Evolutionary conservation across 2,888 invertebrate species (phyloP), one percentile per base, ranked within the genome.

Genomic region (Drosophila formosana): DNA sequence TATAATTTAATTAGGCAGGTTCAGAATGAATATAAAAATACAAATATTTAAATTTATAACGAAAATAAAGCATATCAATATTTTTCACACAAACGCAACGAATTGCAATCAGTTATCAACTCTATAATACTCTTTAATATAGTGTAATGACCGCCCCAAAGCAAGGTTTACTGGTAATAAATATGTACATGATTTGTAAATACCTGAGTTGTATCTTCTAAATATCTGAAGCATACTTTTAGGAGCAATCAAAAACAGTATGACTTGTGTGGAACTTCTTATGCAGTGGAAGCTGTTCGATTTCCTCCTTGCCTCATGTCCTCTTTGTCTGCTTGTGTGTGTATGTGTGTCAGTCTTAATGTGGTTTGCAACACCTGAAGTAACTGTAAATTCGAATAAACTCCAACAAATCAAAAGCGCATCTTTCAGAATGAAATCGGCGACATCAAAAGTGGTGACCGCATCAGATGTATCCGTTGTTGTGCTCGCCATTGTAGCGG

Each of bases 351-450:
- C 18, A 3, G 39, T 41, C 13, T 18, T 3, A 18, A 7, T 41
- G 13, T 41, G 39, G 13, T 13, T 41, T 41, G 18, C 13, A 41
- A 41, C 18, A 41, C 7, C 6, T 13, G 13, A 9, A 63, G 39
- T 7, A 32, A 18, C 26, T 57, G 13, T 9, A 30, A 65, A 63
- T 66, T 50, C 53, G 57, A 75, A 78, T 66, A 61, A 75, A 77
- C 72, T 26, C 34, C 57, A 69, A 58, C 66, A 71, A 62, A 68
- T 78, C 72, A 84, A 89, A 89, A 92, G 92, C 75, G 88, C 91
- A 81, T 92, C 91, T 92, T 92, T 92, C 91, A 92, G 92, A 90
- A 92, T 92, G 92, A 92, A 92, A 87, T 91, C 92, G 68, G 90
- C 92, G 23, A 92, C 92, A n/a, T 92, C 92, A 6, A 92, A 92